phyloP scores from a whole-genome alignment of 1,140 invertebrate species.

The Mamestra configurata region DNA sequence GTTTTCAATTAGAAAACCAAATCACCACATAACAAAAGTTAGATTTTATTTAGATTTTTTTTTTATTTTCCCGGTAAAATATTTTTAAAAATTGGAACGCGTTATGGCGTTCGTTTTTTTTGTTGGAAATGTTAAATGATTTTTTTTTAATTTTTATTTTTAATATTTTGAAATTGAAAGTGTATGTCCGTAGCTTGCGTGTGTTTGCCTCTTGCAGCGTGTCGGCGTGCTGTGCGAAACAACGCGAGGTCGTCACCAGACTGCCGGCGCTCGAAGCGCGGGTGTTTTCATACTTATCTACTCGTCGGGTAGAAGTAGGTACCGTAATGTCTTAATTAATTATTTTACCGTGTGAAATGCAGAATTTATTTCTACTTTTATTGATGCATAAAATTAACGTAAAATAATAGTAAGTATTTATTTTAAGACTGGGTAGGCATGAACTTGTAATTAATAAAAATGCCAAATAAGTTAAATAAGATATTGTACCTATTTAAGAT shows the following conservation, averaged over 20 bases:
- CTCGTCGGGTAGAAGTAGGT: conserved; percentile 18
- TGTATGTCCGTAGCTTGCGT: background rate
- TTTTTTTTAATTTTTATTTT: background rate
- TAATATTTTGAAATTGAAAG: conserved; percentile 13
- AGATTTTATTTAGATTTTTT: background rate
- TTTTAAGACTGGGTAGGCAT: no score
- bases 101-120: conserved; percentile 1
- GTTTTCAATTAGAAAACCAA: background rate
- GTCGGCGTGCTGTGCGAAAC: conserved; percentile 50
- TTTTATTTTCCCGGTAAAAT: no score
- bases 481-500: no score
- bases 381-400: no score
- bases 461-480: no score
- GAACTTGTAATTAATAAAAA: no score
- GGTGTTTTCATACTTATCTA: conserved; percentile 27
- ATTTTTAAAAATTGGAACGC: conserved; percentile 4
- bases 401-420: no score
- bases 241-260: conserved; percentile 52
- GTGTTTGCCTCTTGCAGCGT: conserved; percentile 17
- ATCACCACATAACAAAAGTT: conserved; percentile 25
- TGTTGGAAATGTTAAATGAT: background rate
- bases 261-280: conserved; percentile 44
- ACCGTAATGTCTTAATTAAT: conserved; percentile 28
- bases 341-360: background rate
- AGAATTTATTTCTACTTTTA: background rate